Percentiles rank a stretch among this genome's conserved stretches.
phyloP scores from a whole-genome alignment of 2,113 vertebrate genomes.

The Taxidea taxus region DNA sequence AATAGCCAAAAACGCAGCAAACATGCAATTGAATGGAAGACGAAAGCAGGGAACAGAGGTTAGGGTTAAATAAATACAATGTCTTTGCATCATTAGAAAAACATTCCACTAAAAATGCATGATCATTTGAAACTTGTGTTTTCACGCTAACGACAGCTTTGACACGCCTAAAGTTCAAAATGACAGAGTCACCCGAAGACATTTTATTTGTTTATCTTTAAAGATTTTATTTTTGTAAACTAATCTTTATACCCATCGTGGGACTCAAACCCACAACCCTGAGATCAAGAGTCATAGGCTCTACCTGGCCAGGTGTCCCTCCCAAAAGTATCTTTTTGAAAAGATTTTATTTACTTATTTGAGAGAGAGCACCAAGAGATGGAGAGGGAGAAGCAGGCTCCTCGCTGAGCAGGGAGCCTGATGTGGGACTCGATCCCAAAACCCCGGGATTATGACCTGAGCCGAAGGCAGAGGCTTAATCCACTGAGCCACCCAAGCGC shows the following conservation, averaged over 20 bases:
- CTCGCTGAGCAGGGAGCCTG: neutral
- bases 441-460: neutral
- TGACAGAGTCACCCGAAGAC: neutral
- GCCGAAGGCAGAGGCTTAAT: neutral
- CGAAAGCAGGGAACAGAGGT: neutral
- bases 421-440: neutral
- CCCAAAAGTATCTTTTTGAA: neutral
- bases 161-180: neutral
- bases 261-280: neutral
- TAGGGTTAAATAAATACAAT: too few species aligned
- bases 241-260: neutral
- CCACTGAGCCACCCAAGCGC: neutral
- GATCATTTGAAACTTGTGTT: neutral
- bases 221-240: neutral
- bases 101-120: neutral
- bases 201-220: neutral
- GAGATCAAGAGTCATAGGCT: neutral
- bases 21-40: neutral
- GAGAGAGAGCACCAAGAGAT: neutral
- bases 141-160: too few species aligned
- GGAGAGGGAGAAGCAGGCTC: neutral
- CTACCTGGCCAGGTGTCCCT: neutral
- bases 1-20: neutral
- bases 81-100: neutral
- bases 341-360: neutral